Conservation (phyloP, 2,888 invertebrate species). For the Yponomeuta plumbellus region DNA sequence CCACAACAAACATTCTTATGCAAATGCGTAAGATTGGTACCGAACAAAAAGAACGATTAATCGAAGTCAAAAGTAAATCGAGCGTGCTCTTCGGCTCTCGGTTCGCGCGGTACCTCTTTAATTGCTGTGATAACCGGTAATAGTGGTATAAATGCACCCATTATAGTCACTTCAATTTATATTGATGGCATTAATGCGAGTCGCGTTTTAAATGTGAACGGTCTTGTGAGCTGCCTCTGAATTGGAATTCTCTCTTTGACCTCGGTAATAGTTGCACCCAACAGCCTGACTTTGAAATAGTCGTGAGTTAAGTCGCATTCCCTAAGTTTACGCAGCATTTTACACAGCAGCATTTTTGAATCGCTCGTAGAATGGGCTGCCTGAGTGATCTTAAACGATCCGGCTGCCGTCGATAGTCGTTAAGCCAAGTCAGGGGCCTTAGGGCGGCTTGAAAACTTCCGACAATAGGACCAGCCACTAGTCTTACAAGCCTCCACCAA, state of each 20-base stretch:
- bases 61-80: slow-evolving; percentile 64
- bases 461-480: too few species aligned
- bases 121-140: slow-evolving; percentile 65
- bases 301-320: slow-evolving; percentile 53
- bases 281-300: slow-evolving; percentile 36
- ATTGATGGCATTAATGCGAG: slow-evolving; percentile 45
- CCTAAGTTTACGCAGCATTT: slow-evolving; percentile 34
- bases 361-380: too few species aligned
- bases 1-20: slow-evolving; percentile 55
- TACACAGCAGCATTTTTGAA: too few species aligned
- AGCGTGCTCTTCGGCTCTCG: slow-evolving; percentile 45
- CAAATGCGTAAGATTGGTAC: slow-evolving; percentile 57
- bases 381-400: too few species aligned
- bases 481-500: too few species aligned
- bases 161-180: slow-evolving; percentile 51
- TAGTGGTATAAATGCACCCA: slow-evolving; percentile 53
- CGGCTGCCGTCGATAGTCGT: too few species aligned
- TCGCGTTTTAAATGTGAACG: slow-evolving; percentile 43
- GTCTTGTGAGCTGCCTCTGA: slow-evolving; percentile 31
- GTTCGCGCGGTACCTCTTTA: slow-evolving; percentile 57
- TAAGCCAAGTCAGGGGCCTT: too few species aligned
- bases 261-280: slow-evolving; percentile 14
- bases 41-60: slow-evolving; percentile 63
- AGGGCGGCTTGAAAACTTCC: too few species aligned
- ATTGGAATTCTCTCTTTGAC: not conserved